Evolutionary conservation across 1,140 invertebrate genomes (phyloP).

Genomic region (Pemphigus obesinymphae): DNA sequence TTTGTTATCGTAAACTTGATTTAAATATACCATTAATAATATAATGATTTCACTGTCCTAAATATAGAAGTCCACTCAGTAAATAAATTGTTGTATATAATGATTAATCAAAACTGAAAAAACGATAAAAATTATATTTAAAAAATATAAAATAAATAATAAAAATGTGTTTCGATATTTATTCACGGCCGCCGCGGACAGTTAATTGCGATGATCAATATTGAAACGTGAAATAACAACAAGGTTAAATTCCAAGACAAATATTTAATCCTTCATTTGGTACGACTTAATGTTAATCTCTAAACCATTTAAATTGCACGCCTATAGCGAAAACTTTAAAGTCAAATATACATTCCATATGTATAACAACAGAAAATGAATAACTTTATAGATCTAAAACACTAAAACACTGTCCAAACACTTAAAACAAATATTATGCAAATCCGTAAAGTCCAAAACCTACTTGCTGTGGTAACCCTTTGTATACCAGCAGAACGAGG

Average conservation of each 20-base stretch:
- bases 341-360: neutral
- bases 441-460: neutral
- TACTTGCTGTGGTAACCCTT: no score
- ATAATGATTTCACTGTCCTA: neutral
- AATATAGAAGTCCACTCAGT: neutral
- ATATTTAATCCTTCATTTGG: neutral
- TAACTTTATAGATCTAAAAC: neutral
- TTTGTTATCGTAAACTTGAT: neutral
- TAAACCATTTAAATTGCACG: neutral
- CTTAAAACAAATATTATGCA: constrained; percentile 28
- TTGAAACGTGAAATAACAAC: neutral
- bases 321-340: neutral
- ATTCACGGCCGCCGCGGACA: neutral
- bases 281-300: neutral
- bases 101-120: neutral
- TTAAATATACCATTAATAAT: neutral
- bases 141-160: neutral
- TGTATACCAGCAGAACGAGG: no score
- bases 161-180: neutral
- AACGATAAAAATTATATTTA: neutral
- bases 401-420: neutral
- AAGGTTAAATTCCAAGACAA: neutral
- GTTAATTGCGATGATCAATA: neutral
- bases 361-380: neutral
- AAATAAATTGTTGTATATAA: neutral